A percentile compares a stretch with the other conserved stretches of the same genome.
These are phyloP conservation scores for Pararge aegeria DNA, from an alignment of 1,140 invertebrate species.

Conservation along the genomic window DNA sequence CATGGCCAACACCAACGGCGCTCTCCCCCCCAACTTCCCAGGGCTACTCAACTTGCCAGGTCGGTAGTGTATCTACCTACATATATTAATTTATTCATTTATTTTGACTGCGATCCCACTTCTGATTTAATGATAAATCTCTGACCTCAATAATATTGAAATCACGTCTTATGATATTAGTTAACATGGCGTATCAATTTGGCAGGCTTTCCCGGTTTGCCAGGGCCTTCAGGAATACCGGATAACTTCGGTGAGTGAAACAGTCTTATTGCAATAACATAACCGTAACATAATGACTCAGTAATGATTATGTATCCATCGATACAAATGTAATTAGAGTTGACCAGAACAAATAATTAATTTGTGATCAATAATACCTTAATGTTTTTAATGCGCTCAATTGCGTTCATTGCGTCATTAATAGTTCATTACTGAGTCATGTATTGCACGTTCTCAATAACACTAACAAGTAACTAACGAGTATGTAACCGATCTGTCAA, in stretches of 20 bases:
- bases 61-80: slow-evolving; percentile 24
- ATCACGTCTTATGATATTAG: not conserved
- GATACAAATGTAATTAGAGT: slow-evolving; percentile 50
- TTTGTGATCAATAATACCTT: slow-evolving; percentile 33
- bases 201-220: slow-evolving; percentile 80
- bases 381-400: slow-evolving; percentile 36
- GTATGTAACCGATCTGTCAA: slow-evolving; percentile 46
- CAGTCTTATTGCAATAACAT: slow-evolving; percentile 39
- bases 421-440: slow-evolving; percentile 68
- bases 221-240: slow-evolving; percentile 91
- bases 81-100: not conserved
- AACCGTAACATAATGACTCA: slow-evolving; percentile 44
- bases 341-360: slow-evolving; percentile 42
- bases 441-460: slow-evolving; percentile 51
- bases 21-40: slow-evolving; percentile 74
- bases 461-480: slow-evolving; percentile 65
- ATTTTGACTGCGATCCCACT: not conserved
- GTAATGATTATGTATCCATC: slow-evolving; percentile 40
- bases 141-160: too few species aligned
- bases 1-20: slow-evolving; percentile 84
- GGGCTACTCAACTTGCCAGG: slow-evolving; percentile 68
- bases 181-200: slow-evolving; percentile 14
- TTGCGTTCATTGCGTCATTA: slow-evolving; percentile 45
- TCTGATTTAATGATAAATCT: too few species aligned
- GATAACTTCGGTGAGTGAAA: slow-evolving; percentile 91